These are phyloP conservation scores for Blastobasis adustella DNA, from an alignment of 2,888 invertebrate genomes.

Conservation along the genomic window DNA sequence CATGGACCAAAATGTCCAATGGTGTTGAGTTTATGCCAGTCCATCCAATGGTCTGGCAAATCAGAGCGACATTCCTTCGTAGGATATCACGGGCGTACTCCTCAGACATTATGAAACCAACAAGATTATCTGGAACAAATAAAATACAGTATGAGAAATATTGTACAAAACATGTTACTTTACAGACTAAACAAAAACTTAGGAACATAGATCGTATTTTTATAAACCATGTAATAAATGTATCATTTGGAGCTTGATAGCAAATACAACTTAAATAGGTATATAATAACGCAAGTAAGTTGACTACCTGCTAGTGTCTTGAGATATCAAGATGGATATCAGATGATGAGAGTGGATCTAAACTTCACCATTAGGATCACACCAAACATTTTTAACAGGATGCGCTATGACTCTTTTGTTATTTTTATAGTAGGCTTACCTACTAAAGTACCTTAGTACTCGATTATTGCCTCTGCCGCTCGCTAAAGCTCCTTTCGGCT, in stretches of 20 bases:
- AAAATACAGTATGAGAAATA: conserved; percentile 21
- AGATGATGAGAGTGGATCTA: conserved; percentile 29
- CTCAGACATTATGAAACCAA: conserved; percentile 77
- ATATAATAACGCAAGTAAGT: too few species aligned
- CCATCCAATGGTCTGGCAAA: conserved; percentile 96
- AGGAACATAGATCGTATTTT: conserved; percentile 34
- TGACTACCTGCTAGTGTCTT: too few species aligned
- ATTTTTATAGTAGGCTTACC: too few species aligned
- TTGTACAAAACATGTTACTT: too few species aligned
- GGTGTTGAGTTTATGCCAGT: conserved; percentile 91
- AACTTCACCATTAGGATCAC: too few species aligned
- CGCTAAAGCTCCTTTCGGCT: too few species aligned
- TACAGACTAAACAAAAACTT: conserved; percentile 33
- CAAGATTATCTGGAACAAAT: conserved; percentile 73
- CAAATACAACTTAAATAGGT: too few species aligned
- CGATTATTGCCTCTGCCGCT: too few species aligned
- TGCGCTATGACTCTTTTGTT: too few species aligned
- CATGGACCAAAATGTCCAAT: conserved; percentile 90
- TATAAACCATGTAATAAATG: conserved; percentile 32
- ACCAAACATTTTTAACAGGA: neutral
- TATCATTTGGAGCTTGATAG: conserved; percentile 19
- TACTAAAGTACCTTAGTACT: too few species aligned
- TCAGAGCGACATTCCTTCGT: conserved; percentile 90
- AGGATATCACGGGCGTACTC: conserved; percentile 84
- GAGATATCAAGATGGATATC: conserved; percentile 36